A percentile compares a stretch with the other conserved stretches of the same genome.
phyloP scores from a whole-genome alignment of 2,113 vertebrate species.

The Malurus cyaneus region DNA sequence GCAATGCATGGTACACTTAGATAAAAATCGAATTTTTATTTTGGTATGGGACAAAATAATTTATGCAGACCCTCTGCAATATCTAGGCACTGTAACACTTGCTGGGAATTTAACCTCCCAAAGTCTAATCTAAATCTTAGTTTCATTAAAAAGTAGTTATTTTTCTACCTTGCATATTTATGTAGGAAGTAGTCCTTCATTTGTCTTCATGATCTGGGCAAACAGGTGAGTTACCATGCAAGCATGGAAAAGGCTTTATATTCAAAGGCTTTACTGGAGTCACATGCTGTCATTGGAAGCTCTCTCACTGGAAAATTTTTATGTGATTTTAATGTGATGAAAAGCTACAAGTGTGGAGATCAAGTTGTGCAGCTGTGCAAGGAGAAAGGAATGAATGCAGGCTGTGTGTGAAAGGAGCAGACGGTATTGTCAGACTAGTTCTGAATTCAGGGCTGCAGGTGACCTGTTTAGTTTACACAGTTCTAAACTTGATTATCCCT shows the following conservation, averaged over 20 bases:
- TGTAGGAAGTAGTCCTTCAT: background rate
- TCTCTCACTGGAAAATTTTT: background rate
- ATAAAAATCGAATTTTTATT: background rate
- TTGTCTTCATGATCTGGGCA: conserved; percentile 58
- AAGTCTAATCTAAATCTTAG: background rate
- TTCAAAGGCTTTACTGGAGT: conserved; percentile 1
- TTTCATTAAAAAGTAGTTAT: conserved; percentile 18
- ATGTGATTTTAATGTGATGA: background rate
- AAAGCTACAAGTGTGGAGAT: background rate
- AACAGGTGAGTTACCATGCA: background rate
- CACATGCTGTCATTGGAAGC: background rate
- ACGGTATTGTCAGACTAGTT: background rate
- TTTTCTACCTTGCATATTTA: conserved; percentile 10
- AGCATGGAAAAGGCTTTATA: background rate
- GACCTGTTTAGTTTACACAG: background rate
- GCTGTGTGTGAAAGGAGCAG: background rate
- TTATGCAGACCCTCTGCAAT: background rate
- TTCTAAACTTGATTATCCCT: background rate
- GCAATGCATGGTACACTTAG: background rate
- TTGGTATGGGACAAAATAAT: background rate
- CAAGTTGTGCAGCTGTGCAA: background rate
- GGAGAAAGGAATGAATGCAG: background rate
- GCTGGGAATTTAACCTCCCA: background rate
- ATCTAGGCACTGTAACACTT: background rate
- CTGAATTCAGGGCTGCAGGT: background rate